Percentiles rank a stretch among this genome's conserved stretches.
These are phyloP conservation scores for Sacculina carcini DNA, from an alignment of 2,888 invertebrate genomes.

Conservation along the genomic window DNA sequence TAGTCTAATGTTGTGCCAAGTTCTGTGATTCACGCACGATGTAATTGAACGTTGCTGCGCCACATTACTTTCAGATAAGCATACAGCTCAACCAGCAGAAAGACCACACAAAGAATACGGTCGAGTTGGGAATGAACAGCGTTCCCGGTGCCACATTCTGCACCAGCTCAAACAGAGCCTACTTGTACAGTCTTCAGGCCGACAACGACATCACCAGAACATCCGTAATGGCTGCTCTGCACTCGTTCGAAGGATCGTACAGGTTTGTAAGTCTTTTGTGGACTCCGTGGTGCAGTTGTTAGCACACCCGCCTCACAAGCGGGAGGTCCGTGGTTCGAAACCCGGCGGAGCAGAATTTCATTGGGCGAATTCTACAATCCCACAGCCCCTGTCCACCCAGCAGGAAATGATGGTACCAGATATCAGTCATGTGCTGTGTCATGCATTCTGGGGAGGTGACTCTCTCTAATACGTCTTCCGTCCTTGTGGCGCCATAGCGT, in stretches of 20 bases:
- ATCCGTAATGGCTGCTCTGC: conserved; percentile 17
- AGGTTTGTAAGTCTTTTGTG: conserved; percentile 15
- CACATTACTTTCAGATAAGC: conserved; percentile 21
- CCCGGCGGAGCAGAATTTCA: no score
- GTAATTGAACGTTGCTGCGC: no score
- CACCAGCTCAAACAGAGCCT: conserved; percentile 20
- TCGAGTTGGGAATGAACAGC: conserved; percentile 25
- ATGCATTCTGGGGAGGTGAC: no score
- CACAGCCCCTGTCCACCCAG: neutral
- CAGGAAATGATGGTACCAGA: no score
- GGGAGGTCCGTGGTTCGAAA: no score
- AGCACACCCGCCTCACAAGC: no score
- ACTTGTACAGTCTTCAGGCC: conserved; percentile 12
- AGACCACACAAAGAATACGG: conserved; percentile 26
- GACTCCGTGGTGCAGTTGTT: no score
- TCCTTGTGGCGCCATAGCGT: no score
- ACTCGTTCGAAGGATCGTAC: conserved; percentile 18
- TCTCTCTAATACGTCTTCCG: no score
- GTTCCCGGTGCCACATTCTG: conserved; percentile 27
- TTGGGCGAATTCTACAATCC: neutral
- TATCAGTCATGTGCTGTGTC: no score
- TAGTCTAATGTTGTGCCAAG: neutral
- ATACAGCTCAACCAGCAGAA: conserved; percentile 26
- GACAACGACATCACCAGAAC: conserved; percentile 20
- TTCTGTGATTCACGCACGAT: no score